These are phyloP conservation scores for Drosophila kanapiae DNA, from an alignment of 1,140 invertebrate species.

Conservation along the genomic window DNA sequence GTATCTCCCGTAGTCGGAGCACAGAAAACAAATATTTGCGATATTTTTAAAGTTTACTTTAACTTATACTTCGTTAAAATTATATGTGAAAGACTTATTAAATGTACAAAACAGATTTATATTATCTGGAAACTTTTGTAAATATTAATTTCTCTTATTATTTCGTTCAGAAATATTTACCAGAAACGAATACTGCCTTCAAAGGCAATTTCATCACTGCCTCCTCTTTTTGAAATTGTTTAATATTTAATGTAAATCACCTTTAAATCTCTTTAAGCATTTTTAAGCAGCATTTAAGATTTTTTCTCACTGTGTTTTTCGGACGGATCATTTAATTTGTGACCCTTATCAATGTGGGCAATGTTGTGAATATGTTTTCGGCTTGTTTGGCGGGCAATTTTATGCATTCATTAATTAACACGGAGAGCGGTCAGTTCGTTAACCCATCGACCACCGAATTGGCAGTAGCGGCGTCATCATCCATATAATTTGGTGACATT, in stretches of 20 bases:
- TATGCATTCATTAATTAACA: conserved; percentile 76
- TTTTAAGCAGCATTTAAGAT: background rate
- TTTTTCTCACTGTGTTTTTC: conserved; percentile 5
- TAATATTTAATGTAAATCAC: background rate
- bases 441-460: conserved; percentile 64
- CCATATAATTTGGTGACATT: conserved; percentile 57
- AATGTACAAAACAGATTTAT: too few species aligned
- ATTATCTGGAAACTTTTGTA: too few species aligned
- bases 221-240: too few species aligned
- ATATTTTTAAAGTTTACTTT: too few species aligned
- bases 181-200: too few species aligned
- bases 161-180: too few species aligned
- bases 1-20: conserved; percentile 27
- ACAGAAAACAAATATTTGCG: conserved; percentile 13
- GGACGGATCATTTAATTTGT: conserved; percentile 64
- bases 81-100: too few species aligned
- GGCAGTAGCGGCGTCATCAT: conserved; percentile 19
- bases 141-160: too few species aligned
- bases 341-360: conserved; percentile 70
- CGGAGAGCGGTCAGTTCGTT: conserved; percentile 61
- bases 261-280: background rate
- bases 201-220: too few species aligned
- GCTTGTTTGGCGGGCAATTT: conserved; percentile 53
- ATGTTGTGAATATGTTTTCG: conserved; percentile 71
- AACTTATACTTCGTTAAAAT: background rate